phyloP scores from a whole-genome alignment of 2,888 invertebrate species.

The Hymenopus coronatus region DNA sequence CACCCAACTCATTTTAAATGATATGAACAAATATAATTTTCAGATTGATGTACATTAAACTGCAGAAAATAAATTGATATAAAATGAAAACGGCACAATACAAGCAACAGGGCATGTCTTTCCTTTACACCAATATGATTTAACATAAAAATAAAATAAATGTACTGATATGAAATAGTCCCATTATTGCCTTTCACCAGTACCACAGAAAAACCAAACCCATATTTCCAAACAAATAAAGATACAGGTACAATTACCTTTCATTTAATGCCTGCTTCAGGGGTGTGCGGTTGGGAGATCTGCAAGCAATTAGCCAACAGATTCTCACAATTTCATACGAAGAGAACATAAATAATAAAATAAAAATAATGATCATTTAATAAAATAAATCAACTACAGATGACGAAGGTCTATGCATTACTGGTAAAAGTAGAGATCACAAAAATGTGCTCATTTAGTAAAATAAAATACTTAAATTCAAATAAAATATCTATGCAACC shows the following conservation, averaged over 20 bases:
- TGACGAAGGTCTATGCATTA: not conserved
- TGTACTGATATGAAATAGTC: not conserved
- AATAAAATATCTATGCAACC: not conserved
- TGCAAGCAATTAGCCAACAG: slow-evolving; percentile 36
- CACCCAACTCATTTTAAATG: too few relatives aligned
- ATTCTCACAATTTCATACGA: slow-evolving; percentile 25
- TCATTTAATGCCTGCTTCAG: slow-evolving; percentile 32
- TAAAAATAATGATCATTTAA: slow-evolving; percentile 16
- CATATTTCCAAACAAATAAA: not conserved
- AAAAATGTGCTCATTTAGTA: not conserved
- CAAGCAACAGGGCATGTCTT: too few relatives aligned
- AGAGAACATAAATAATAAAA: slow-evolving; percentile 23
- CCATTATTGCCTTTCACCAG: not conserved
- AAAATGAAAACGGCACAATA: too few relatives aligned
- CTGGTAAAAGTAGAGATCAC: not conserved
- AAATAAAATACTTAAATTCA: not conserved
- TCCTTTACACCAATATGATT: too few relatives aligned
- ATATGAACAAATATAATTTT: too few relatives aligned
- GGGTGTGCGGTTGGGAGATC: slow-evolving; percentile 35
- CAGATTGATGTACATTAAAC: too few relatives aligned
- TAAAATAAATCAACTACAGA: not conserved
- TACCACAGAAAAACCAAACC: not conserved
- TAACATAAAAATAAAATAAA: too few relatives aligned
- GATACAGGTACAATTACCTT: slow-evolving; percentile 31
- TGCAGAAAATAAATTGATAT: too few relatives aligned